Conservation (phyloP, 1,140 invertebrate species). For the Theocolax elegans region DNA sequence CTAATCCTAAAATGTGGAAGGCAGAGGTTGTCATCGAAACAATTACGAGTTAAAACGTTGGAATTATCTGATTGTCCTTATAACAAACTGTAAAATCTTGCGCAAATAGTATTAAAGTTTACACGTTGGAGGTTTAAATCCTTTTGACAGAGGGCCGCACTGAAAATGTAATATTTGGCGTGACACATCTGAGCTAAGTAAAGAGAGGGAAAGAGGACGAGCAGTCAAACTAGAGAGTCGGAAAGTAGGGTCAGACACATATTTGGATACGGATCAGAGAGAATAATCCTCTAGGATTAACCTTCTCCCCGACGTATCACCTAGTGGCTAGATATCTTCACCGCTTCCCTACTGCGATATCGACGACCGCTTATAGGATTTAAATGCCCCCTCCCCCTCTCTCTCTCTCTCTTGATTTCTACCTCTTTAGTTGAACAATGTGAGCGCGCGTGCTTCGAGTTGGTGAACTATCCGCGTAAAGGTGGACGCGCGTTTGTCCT, state of each 20-base stretch:
- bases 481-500: not conserved
- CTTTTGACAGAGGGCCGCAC: not conserved
- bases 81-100: no score
- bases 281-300: slow-evolving; percentile 51
- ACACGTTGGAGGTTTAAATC: no score
- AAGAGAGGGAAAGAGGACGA: not conserved
- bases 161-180: slow-evolving; percentile 20
- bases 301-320: not conserved
- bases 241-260: slow-evolving; percentile 41
- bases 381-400: not conserved
- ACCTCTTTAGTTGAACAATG: not conserved
- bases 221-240: not conserved
- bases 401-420: not conserved
- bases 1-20: no score
- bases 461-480: slow-evolving; percentile 9
- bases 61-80: no score
- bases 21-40: no score
- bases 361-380: not conserved
- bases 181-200: not conserved
- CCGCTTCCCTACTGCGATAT: not conserved
- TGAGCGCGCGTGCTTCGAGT: no score
- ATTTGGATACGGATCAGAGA: slow-evolving; percentile 50
- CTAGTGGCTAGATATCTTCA: no score
- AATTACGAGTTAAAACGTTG: no score
- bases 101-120: no score